phyloP scores from a whole-genome alignment of 2,797 vertebrate species.

The Coracias cyanogaster region DNA sequence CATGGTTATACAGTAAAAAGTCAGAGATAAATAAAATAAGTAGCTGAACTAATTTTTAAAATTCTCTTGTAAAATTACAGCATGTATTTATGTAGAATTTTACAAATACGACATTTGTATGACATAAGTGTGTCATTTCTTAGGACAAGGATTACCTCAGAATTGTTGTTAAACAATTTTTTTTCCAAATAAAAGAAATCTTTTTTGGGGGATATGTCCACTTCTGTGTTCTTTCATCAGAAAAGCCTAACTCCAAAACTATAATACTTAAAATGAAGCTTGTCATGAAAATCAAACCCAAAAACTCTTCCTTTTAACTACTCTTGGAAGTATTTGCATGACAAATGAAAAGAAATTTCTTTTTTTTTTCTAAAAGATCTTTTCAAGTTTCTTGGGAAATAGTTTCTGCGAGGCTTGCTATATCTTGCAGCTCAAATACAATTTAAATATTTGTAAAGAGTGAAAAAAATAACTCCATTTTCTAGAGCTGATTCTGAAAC shows the following conservation, averaged over 20 bases:
- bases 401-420: not conserved
- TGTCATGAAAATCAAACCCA: not conserved
- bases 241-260: not conserved
- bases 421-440: not conserved
- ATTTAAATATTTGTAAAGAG: slow-evolving; percentile 51
- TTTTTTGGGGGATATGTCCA: not conserved
- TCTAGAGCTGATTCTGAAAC: slow-evolving; percentile 13
- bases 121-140: not conserved
- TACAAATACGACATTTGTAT: not conserved
- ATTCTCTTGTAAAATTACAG: not conserved
- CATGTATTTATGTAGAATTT: not conserved
- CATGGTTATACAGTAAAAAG: not conserved
- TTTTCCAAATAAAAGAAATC: not conserved
- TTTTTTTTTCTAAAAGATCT: not conserved
- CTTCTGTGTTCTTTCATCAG: not conserved
- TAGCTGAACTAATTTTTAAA: not conserved
- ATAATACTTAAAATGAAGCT: not conserved
- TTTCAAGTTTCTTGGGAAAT: not conserved
- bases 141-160: not conserved
- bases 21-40: not conserved
- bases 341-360: not conserved
- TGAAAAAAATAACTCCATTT: slow-evolving; percentile 32
- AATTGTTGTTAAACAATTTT: not conserved
- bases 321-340: not conserved
- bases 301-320: not conserved